phyloP scores from a whole-genome alignment of 2,113 vertebrate genomes.

The Melanerpes formicivorus region DNA sequence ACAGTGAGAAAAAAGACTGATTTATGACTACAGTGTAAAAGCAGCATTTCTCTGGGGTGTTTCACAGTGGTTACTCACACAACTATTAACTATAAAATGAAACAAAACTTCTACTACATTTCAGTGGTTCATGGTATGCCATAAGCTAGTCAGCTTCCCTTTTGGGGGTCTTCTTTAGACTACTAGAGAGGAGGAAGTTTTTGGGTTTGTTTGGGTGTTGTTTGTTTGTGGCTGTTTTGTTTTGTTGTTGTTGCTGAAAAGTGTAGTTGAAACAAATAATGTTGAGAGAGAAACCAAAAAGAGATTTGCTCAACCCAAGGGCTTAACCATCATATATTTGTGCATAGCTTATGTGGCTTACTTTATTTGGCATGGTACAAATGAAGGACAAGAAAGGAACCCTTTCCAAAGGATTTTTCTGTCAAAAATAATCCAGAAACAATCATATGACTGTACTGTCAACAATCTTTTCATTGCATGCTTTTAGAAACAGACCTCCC shows the following conservation, averaged over 20 bases:
- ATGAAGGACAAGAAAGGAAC: background rate
- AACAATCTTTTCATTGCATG: background rate
- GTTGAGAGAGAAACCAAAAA: background rate
- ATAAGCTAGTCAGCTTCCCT: background rate
- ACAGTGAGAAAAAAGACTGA: background rate
- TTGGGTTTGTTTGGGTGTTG: background rate
- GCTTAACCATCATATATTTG: background rate
- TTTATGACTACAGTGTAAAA: background rate
- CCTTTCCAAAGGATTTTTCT: background rate
- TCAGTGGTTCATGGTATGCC: background rate
- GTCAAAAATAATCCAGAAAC: background rate
- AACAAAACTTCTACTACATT: background rate
- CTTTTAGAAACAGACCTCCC: background rate
- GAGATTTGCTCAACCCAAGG: background rate
- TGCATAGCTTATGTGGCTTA: accelerated
- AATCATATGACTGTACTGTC: background rate
- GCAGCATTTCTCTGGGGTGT: background rate
- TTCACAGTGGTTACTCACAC: background rate
- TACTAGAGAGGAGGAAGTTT: background rate
- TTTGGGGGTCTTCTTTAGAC: background rate
- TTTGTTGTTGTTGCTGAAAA: background rate
- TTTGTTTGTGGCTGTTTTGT: background rate
- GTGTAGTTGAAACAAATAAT: background rate
- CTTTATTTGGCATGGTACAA: background rate
- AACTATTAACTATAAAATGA: background rate